Conservation (phyloP, 2,888 invertebrate genomes). For the Troides aeacus region DNA sequence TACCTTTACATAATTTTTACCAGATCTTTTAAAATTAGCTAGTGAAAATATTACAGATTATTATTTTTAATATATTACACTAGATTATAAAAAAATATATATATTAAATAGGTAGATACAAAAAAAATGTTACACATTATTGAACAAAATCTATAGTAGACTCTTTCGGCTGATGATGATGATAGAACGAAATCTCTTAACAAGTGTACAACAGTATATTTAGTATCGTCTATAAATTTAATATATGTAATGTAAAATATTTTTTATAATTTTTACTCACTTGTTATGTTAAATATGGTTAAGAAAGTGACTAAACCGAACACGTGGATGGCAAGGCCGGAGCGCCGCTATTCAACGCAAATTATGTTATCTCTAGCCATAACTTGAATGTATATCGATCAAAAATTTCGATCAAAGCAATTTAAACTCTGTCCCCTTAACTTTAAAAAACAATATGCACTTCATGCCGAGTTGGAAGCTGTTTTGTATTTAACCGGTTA, state of each 20-base stretch:
- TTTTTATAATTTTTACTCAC: background rate
- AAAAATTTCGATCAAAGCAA: background rate
- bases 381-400: background rate
- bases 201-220: too few species aligned
- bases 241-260: background rate
- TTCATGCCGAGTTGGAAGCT: background rate
- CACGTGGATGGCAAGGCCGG: conserved; percentile 31
- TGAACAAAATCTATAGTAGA: too few species aligned
- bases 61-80: too few species aligned
- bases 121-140: too few species aligned
- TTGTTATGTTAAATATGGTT: conserved; percentile 7
- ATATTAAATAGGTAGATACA: too few species aligned
- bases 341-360: conserved; percentile 15
- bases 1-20: too few species aligned
- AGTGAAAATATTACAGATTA: too few species aligned
- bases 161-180: too few species aligned
- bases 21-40: too few species aligned
- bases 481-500: conserved; percentile 12
- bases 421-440: conserved; percentile 1
- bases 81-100: too few species aligned
- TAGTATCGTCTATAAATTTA: too few species aligned
- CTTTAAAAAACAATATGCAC: conserved; percentile 4
- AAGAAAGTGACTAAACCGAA: conserved; percentile 27
- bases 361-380: conserved; percentile 12
- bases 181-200: too few species aligned